Evolutionary conservation across 2,888 invertebrate species (phyloP), one percentile per base, ranked within the genome.

Genomic region (Anorthoa munda): DNA sequence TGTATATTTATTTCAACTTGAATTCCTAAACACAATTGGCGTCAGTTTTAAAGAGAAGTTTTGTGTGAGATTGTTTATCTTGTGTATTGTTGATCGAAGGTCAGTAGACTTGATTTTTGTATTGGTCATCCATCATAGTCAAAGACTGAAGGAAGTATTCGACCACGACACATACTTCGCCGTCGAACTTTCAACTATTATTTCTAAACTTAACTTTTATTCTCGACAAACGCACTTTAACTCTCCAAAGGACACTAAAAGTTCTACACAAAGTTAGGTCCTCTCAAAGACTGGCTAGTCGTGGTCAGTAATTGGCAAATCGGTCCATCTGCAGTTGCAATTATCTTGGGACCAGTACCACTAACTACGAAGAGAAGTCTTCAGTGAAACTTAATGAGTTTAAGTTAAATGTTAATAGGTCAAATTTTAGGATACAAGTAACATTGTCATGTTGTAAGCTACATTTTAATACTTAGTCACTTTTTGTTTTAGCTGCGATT

Each of bases 301-400:
- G 75, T 68, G 75, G 80, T 79, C 66, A 26, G 74, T 85, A 82
- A 85, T 86, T 82, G 85, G 59, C 83, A 78, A 86, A 85, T 77
- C 80, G 51, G 48, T 51, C 68, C 80, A 77, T 80, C 77, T 79
- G 80, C 72, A 68, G 70, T 56, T 61, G 71, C 69, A 82, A 85
- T 85, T 82, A 85, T 58, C 72, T 66, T 15, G 64, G 31, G 66
- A 60, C 64, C 23, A 58, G n/a, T 64, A 50, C 31, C 46, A 71
- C 71, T 76, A 72, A 60, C 66, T 60, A 15, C 48, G 51, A 31
- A 51, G 26, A 60, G 51, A 67, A 58, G 31, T 15, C 64, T 75
- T 26, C 65, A 61, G 55, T 65, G 46, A 48, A 15, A 48, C 23
- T 55, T 51, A 80, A 73, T 18, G 39, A 65, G 15, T 77, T 66